Evolutionary conservation across 1,140 invertebrate species (phyloP).

Genomic region (Cyclargus thomasi): DNA sequence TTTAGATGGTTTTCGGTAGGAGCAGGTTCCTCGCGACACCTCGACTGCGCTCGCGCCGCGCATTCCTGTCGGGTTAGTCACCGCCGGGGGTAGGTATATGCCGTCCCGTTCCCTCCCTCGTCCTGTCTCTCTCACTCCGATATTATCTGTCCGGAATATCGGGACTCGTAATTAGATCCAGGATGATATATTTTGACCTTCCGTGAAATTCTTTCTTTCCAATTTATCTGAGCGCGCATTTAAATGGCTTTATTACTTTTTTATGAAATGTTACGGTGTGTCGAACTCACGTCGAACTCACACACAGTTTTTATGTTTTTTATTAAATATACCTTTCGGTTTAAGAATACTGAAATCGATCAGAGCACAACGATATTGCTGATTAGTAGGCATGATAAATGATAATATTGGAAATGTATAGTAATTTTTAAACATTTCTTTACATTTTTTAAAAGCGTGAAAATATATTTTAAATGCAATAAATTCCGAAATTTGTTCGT

Average conservation of each 20-base stretch:
- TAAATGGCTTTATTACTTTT: slow-evolving; percentile 12
- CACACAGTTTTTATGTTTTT: too few relatives aligned
- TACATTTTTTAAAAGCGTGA: too few relatives aligned
- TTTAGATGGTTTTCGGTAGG: slow-evolving; percentile 27
- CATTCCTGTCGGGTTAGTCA: slow-evolving; percentile 42
- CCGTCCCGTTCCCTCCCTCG: not conserved
- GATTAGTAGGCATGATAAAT: too few relatives aligned
- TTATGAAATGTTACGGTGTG: not conserved
- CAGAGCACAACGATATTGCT: too few relatives aligned
- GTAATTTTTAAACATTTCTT: too few relatives aligned
- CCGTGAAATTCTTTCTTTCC: slow-evolving; percentile 41
- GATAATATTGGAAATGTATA: too few relatives aligned
- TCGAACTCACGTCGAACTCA: too few relatives aligned
- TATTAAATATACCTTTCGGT: too few relatives aligned
- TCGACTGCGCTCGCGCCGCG: slow-evolving; percentile 31
- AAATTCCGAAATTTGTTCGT: too few relatives aligned
- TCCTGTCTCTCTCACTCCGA: slow-evolving; percentile 32
- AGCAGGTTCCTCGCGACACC: slow-evolving; percentile 38
- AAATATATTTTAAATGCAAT: too few relatives aligned
- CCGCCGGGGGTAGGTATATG: slow-evolving; percentile 30
- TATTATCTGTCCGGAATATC: slow-evolving; percentile 43
- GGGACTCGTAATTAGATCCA: slow-evolving; percentile 43
- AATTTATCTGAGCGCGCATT: slow-evolving; percentile 19
- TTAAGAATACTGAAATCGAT: too few relatives aligned
- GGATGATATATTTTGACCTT: slow-evolving; percentile 49